Base-by-base conservation (phyloP, 64 coral and sea anemone genomes). In the Pocillopora damicornis region DNA sequence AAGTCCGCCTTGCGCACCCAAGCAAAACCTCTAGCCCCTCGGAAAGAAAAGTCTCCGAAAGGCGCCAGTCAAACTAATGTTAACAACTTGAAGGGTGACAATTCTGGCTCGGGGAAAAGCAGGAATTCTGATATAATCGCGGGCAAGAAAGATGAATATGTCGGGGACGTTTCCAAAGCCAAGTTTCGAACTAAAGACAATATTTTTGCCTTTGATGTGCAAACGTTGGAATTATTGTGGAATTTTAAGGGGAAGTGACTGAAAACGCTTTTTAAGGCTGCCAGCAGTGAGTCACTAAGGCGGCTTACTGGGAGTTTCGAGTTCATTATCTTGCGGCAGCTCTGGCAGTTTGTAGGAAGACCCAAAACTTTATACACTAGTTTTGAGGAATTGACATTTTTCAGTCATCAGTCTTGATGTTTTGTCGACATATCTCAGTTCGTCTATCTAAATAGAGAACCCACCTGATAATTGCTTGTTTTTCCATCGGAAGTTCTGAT, bases 181-280 rank as follows among this genome's bases (percentile, higher is more conserved):
- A 71, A 85, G 68, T 85, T 85, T 72, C 81, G 81, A 71, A 72
- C 20, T 38, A 71, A 38, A 22, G 26, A 20, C 81, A 85, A 73
- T 35, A 85, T 85, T 36, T 85, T 85, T 85, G 16, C 81, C 8
- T 73, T 37, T 42, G 81, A 85, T 23, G 13, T 72, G 81, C 81
- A 85, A 38, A 85, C 81, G 20, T 58, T 85, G 35, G 64, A 85
- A 42, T 85, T 85, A 63, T 65, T 85, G 38, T 85, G 81, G 81
- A 85, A 85, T 85, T 85, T 85, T 59, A 85, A 85, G n/a, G 81
- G 81, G 11, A 85, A 35, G 17, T 73, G 23, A 38, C 51, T 7
- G 15, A 34, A 16, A 1, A 13, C 14, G 23, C 8, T 71, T 30
- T 71, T 11, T 8, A 18, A 16, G 3, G 64, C 16, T 22, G 64